Evolutionary conservation across 2,888 invertebrate genomes (phyloP).

Genomic region (Rhabditoides inermis): DNA sequence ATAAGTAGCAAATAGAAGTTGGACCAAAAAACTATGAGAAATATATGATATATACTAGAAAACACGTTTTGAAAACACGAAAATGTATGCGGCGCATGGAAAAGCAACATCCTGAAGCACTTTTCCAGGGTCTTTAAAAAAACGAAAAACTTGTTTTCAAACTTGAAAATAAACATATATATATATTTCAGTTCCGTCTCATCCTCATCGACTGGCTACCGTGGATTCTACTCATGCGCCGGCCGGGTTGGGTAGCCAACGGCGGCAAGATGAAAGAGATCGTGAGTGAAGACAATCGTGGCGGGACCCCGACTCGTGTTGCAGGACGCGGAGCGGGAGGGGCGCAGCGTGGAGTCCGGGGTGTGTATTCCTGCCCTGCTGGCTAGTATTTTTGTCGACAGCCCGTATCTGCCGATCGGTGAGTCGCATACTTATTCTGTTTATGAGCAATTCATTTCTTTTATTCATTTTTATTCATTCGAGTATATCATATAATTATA

Average conservation of each 20-base stretch:
- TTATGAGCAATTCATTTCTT: too few species aligned
- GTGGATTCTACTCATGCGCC: constrained; percentile 30
- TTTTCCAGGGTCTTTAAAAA: too few species aligned
- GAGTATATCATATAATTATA: too few species aligned
- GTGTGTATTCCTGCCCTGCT: constrained; percentile 3
- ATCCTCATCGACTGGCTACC: constrained; percentile 37
- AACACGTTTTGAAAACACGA: not conserved
- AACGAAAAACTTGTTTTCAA: not conserved
- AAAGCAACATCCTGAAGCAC: not conserved
- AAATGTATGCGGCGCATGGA: not conserved
- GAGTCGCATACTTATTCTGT: too few species aligned
- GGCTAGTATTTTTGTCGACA: constrained; percentile 5
- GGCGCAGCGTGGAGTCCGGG: constrained; percentile 5
- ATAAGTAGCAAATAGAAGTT: too few species aligned
- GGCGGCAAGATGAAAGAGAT: constrained; percentile 9
- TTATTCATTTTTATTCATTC: too few species aligned
- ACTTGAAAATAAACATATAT: not conserved
- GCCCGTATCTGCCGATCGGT: not conserved
- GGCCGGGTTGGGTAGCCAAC: constrained; percentile 26
- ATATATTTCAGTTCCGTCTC: constrained; percentile 20
- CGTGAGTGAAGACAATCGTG: constrained; percentile 10
- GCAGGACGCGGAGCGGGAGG: constrained; percentile 15
- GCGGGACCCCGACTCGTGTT: too few species aligned
- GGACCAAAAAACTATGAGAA: too few species aligned
- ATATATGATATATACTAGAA: not conserved